Percentiles rank a stretch among this genome's conserved stretches.
phyloP scores from a whole-genome alignment of 1,140 invertebrate genomes.

The Stegodyphus mimosarum region DNA sequence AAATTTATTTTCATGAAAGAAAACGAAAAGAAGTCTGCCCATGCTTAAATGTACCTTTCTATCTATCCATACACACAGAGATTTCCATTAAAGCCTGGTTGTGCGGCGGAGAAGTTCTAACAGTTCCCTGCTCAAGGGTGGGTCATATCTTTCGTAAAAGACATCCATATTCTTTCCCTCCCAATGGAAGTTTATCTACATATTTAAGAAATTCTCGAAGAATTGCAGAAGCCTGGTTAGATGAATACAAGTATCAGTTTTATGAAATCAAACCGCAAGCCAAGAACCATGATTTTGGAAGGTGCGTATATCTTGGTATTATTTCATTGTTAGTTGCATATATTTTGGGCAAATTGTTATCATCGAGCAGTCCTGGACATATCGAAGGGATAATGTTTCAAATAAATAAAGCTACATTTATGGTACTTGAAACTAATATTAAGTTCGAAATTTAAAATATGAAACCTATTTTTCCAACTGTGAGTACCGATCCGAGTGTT shows the following conservation, averaged over 20 bases:
- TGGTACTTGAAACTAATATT: too few species aligned
- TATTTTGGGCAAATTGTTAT: too few species aligned
- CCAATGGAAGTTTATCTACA: slow-evolving; percentile 85
- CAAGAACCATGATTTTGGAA: slow-evolving; percentile 74
- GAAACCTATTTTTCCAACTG: too few species aligned
- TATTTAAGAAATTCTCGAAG: slow-evolving; percentile 92
- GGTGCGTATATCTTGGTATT: not conserved
- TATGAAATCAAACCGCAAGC: slow-evolving; percentile 79
- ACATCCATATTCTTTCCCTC: slow-evolving; percentile 82
- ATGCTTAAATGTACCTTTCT: not conserved
- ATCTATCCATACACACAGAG: slow-evolving; percentile 3
- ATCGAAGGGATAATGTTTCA: too few species aligned
- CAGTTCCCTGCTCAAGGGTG: slow-evolving; percentile 96
- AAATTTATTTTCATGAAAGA: too few species aligned
- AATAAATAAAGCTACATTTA: too few species aligned
- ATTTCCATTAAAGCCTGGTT: slow-evolving; percentile 73
- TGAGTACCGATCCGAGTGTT: too few species aligned
- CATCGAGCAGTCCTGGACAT: too few species aligned
- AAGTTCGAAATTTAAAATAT: too few species aligned
- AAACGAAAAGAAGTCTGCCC: too few species aligned
- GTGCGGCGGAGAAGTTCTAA: slow-evolving; percentile 89
- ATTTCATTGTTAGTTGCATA: too few species aligned
- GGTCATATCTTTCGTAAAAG: slow-evolving; percentile 97
- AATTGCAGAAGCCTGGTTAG: slow-evolving; percentile 93
- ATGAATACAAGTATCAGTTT: slow-evolving; percentile 92